Conservation (phyloP, 2,113 vertebrate genomes). For the Edolisoma coerulescens region DNA sequence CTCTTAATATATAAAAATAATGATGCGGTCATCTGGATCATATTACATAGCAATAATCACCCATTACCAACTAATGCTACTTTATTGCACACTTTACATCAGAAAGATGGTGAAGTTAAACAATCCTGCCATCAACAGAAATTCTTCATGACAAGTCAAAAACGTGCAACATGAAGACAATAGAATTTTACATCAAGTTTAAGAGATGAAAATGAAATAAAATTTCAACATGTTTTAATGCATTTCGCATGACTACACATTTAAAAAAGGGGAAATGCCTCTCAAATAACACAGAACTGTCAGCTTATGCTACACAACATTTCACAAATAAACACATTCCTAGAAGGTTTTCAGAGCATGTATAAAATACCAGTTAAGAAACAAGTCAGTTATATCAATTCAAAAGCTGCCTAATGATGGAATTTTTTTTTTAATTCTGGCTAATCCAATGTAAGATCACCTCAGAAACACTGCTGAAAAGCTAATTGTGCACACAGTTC, state of each 20-base stretch:
- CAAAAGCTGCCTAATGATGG: background rate
- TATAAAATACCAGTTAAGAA: background rate
- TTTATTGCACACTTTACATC: background rate
- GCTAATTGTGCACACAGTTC: background rate
- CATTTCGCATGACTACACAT: background rate
- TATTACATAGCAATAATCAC: background rate
- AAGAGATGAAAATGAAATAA: background rate
- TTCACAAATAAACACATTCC: background rate
- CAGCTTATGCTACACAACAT: background rate
- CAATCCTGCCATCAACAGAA: background rate
- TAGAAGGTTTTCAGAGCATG: background rate
- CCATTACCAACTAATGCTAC: background rate
- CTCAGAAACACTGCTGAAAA: slow-evolving; percentile 7
- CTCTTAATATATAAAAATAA: background rate
- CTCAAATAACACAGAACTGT: background rate
- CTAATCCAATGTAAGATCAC: background rate
- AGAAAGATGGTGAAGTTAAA: background rate
- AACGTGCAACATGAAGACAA: background rate
- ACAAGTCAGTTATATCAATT: background rate
- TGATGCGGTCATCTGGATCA: background rate
- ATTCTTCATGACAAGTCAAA: background rate
- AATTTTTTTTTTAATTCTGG: background rate
- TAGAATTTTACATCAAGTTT: background rate
- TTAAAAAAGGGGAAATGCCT: background rate
- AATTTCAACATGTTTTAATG: background rate